These are phyloP conservation scores for Gari tellinella DNA, from an alignment of 2,888 invertebrate genomes.

Conservation along the genomic window DNA sequence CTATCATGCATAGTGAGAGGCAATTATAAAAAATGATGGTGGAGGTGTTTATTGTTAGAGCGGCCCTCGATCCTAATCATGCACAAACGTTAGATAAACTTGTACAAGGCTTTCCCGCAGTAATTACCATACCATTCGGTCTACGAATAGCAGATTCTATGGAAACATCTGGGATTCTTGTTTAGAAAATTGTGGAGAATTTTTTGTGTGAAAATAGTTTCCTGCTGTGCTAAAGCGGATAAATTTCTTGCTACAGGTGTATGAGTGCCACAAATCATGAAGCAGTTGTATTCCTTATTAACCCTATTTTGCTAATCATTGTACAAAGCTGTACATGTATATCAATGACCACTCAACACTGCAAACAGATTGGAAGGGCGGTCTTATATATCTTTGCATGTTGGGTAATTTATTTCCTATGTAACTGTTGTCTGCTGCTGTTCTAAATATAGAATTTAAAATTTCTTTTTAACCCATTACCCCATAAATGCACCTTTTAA, in stretches of 20 bases:
- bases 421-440: too few relatives aligned
- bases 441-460: too few relatives aligned
- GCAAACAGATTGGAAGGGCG: too few relatives aligned
- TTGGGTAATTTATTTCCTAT: too few relatives aligned
- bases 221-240: background rate
- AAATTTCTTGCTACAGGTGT: constrained; percentile 11
- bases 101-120: constrained; percentile 9
- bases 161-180: constrained; percentile 6
- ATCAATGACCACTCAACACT: too few relatives aligned
- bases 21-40: constrained; percentile 51
- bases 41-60: constrained; percentile 56
- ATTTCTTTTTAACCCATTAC: too few relatives aligned
- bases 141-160: constrained; percentile 20
- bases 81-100: constrained; percentile 38
- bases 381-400: too few relatives aligned
- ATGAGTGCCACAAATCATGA: background rate
- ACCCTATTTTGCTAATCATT: too few relatives aligned
- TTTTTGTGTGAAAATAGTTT: constrained; percentile 16
- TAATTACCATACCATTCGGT: constrained; percentile 27
- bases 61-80: constrained; percentile 42
- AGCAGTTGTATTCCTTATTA: too few relatives aligned
- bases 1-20: constrained; percentile 45
- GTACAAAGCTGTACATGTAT: too few relatives aligned
- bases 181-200: constrained; percentile 1
- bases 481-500: too few relatives aligned